These are phyloP conservation scores for Galerucella calmariensis DNA, from an alignment of 2,888 invertebrate species.

Conservation along the genomic window DNA sequence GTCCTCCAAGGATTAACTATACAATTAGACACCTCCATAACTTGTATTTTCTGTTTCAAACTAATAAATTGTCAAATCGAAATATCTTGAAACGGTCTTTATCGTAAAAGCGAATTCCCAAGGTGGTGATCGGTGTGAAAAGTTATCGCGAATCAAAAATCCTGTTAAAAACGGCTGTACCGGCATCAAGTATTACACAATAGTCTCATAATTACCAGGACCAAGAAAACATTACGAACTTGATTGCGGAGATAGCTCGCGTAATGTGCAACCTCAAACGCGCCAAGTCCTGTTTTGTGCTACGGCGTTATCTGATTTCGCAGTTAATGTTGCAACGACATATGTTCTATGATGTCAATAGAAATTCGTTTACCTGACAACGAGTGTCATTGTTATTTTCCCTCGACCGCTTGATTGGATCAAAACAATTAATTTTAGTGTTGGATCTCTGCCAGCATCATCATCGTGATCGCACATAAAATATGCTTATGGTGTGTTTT, in stretches of 20 bases:
- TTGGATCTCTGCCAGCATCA: constrained; percentile 24
- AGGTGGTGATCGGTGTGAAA: constrained; percentile 49
- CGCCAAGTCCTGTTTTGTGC: constrained; percentile 37
- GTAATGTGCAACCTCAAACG: constrained; percentile 55
- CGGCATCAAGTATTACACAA: constrained; percentile 57
- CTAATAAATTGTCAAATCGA: neutral
- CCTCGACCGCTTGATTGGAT: constrained; percentile 35
- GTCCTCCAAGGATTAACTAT: no score
- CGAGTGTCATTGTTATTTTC: constrained; percentile 41
- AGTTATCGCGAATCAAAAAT: constrained; percentile 55
- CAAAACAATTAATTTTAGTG: constrained; percentile 41
- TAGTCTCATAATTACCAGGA: constrained; percentile 60
- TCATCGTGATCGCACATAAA: constrained; percentile 20
- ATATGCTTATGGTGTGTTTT: no score
- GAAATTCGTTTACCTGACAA: constrained; percentile 38
- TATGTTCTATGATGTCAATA: constrained; percentile 50
- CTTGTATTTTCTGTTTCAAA: no score
- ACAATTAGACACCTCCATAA: no score
- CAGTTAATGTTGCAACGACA: constrained; percentile 49
- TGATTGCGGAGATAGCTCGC: constrained; percentile 53
- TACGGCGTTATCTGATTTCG: constrained; percentile 48
- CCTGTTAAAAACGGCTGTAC: constrained; percentile 55
- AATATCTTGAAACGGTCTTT: neutral
- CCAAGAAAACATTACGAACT: constrained; percentile 60
- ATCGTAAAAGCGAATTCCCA: constrained; percentile 2